These are phyloP conservation scores for Caprella mutica DNA, from an alignment of 2,888 invertebrate genomes.

Conservation along the genomic window DNA sequence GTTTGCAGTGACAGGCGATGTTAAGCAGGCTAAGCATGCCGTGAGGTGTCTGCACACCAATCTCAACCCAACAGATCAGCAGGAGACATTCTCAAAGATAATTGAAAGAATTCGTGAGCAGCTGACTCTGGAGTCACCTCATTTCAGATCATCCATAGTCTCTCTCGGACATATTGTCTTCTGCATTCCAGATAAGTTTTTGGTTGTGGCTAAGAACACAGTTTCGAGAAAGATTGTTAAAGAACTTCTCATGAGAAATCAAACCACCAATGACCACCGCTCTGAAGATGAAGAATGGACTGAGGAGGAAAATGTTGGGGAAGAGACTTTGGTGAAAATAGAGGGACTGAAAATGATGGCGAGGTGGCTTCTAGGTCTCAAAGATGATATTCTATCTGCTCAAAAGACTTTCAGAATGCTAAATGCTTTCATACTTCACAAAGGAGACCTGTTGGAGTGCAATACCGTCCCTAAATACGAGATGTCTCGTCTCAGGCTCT, in stretches of 20 bases:
- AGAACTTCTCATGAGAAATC: conserved; percentile 62
- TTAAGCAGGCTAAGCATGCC: conserved; percentile 93
- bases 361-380: conserved; percentile 83
- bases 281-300: conserved; percentile 61
- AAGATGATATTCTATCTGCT: conserved; percentile 72
- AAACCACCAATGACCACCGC: conserved; percentile 12
- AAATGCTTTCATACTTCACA: conserved; percentile 82
- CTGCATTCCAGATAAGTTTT: conserved; percentile 79
- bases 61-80: conserved; percentile 46
- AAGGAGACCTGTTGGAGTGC: conserved; percentile 63
- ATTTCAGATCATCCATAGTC: conserved; percentile 87
- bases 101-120: conserved; percentile 47
- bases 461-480: conserved; percentile 55
- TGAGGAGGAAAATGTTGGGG: conserved; percentile 69
- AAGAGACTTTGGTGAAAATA: conserved; percentile 56
- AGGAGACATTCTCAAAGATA: conserved; percentile 56
- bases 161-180: conserved; percentile 88
- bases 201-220: conserved; percentile 81
- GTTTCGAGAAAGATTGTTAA: conserved; percentile 93
- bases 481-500: conserved; percentile 81
- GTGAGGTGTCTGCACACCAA: conserved; percentile 83
- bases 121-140: conserved; percentile 37
- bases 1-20: conserved; percentile 75
- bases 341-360: conserved; percentile 94
- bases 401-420: conserved; percentile 90